phyloP scores from a whole-genome alignment of 2,113 vertebrate genomes.

The Lutjanus erythropterus region DNA sequence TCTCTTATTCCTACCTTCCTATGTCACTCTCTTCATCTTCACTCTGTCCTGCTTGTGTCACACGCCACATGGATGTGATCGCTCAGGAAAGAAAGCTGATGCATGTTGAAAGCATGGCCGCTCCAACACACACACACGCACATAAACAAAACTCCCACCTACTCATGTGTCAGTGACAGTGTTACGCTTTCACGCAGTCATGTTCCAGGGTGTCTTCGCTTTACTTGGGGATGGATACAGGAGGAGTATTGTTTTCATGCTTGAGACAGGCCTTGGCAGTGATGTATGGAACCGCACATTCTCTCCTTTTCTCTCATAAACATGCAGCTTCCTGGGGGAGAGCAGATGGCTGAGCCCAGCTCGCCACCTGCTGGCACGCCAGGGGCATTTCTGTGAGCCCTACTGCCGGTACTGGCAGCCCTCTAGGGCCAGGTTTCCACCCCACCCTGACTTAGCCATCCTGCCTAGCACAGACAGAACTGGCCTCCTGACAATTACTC shows the following conservation, averaged over 20 bases:
- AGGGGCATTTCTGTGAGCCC: slow-evolving; percentile 70
- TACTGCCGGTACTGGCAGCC: slow-evolving; percentile 64
- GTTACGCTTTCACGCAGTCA: slow-evolving; percentile 36
- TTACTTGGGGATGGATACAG: slow-evolving; percentile 9
- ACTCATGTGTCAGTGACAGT: slow-evolving; percentile 50
- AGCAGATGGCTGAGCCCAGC: slow-evolving; percentile 86
- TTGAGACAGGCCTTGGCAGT: slow-evolving; percentile 69
- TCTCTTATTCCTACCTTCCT: slow-evolving; percentile 32
- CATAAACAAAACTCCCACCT: slow-evolving; percentile 46
- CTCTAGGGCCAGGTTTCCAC: slow-evolving; percentile 63
- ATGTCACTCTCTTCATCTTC: slow-evolving; percentile 4
- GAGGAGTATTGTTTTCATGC: slow-evolving; percentile 46
- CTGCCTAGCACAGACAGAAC: slow-evolving; percentile 55
- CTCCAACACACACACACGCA: slow-evolving; percentile 13
- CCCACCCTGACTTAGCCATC: slow-evolving; percentile 52
- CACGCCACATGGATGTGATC: slow-evolving; percentile 52
- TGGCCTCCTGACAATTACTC: slow-evolving; percentile 73
- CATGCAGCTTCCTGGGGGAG: slow-evolving; percentile 80
- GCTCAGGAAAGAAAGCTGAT: slow-evolving; percentile 54
- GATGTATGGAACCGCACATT: slow-evolving; percentile 78
- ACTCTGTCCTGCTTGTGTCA: slow-evolving; percentile 46
- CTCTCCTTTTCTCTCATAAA: slow-evolving; percentile 76
- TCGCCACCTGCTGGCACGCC: slow-evolving; percentile 80
- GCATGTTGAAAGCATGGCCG: slow-evolving; percentile 72
- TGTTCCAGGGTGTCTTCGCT: slow-evolving; percentile 9